Conservation (phyloP, 2,797 vertebrate species). For the Yasuhikotakia modesta region DNA sequence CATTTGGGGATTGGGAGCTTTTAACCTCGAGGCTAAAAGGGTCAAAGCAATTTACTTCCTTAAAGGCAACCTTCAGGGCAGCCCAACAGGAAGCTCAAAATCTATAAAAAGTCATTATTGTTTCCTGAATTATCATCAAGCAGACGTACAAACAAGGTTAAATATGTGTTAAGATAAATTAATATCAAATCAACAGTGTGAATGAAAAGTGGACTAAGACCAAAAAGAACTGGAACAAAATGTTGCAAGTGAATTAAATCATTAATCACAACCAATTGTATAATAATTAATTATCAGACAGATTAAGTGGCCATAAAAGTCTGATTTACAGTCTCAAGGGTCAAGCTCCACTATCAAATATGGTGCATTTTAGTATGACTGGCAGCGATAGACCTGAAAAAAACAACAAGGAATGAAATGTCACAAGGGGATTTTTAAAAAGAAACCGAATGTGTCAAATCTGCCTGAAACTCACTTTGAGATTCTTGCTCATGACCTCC, state of each 20-base stretch:
- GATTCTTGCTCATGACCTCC: constrained; percentile 15
- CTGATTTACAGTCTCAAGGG: too few relatives aligned
- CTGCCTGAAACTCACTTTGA: constrained; percentile 26
- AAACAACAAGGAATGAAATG: constrained; percentile 25
- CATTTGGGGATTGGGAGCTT: constrained; percentile 16
- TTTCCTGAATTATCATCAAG: constrained; percentile 12
- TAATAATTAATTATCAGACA: too few relatives aligned
- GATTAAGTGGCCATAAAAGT: too few relatives aligned
- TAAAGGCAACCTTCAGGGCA: constrained; percentile 3
- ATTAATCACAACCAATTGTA: background rate
- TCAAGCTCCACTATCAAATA: background rate
- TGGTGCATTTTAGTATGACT: background rate
- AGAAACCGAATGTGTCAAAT: constrained; percentile 19
- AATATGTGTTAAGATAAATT: too few relatives aligned
- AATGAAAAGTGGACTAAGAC: too few relatives aligned
- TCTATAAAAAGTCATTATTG: background rate
- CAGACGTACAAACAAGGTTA: too few relatives aligned
- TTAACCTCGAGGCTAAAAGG: constrained; percentile 47
- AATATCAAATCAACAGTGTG: too few relatives aligned
- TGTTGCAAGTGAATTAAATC: too few relatives aligned
- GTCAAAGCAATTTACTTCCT: constrained; percentile 44
- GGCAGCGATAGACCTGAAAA: background rate
- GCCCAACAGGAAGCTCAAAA: constrained; percentile 26
- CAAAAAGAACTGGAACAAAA: too few relatives aligned
- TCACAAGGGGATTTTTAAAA: background rate